phyloP scores from a whole-genome alignment of 2,888 invertebrate genomes.

The Heliconius hortense region DNA sequence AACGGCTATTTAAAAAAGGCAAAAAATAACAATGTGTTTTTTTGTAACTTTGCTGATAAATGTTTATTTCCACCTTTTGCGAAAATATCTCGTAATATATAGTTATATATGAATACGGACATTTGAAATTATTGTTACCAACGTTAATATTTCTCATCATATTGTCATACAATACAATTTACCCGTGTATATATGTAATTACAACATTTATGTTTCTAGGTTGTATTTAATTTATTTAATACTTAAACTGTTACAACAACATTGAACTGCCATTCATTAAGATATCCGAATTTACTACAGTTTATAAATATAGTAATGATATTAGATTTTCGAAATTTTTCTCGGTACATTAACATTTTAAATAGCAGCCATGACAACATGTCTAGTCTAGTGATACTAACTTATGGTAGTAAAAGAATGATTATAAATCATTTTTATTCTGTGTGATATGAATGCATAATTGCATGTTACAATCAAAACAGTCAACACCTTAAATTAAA shows the following conservation, averaged over 20 bases:
- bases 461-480: background rate
- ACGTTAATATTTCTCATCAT: too few species aligned
- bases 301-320: slow-evolving; percentile 15
- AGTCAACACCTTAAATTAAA: background rate
- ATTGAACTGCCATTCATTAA: slow-evolving; percentile 19
- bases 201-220: background rate
- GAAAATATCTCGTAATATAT: too few species aligned
- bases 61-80: too few species aligned
- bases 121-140: too few species aligned
- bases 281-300: slow-evolving; percentile 22
- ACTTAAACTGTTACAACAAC: slow-evolving; percentile 1
- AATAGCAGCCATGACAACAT: slow-evolving; percentile 15
- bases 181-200: background rate
- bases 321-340: slow-evolving; percentile 5
- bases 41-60: too few species aligned
- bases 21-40: too few species aligned
- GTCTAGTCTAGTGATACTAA: slow-evolving; percentile 17
- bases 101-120: too few species aligned
- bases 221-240: background rate
- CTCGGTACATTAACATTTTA: slow-evolving; percentile 13
- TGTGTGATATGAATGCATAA: slow-evolving; percentile 2
- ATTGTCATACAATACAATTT: background rate
- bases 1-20: too few species aligned
- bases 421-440: slow-evolving; percentile 14
- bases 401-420: slow-evolving; percentile 1